Conservation (phyloP, 2,797 vertebrate genomes). For the Poecilia picta region DNA sequence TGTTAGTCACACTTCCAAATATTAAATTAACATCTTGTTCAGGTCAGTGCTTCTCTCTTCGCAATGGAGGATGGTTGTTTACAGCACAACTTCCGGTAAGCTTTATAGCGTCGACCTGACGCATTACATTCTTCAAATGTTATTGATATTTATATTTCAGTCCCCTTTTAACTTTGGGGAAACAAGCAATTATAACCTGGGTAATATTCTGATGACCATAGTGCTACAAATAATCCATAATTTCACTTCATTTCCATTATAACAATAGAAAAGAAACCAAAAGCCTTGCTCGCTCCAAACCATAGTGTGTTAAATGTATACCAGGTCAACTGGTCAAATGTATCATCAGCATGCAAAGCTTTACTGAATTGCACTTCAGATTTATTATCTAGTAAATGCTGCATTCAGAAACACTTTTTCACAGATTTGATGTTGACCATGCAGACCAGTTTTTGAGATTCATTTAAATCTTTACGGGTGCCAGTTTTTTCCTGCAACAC, state of each 20-base stretch:
- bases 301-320: not conserved
- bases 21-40: too few relatives aligned
- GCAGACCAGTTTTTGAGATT: not conserved
- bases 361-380: not conserved
- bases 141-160: not conserved
- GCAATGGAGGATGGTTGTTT: too few relatives aligned
- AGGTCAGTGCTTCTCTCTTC: too few relatives aligned
- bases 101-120: too few relatives aligned
- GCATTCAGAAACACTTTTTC: not conserved
- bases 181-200: not conserved
- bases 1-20: too few relatives aligned
- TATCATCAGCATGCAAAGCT: not conserved
- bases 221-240: not conserved
- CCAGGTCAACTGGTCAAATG: conserved; percentile 6
- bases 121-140: too few relatives aligned
- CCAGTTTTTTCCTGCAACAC: not conserved
- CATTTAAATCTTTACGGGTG: not conserved
- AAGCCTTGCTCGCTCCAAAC: not conserved
- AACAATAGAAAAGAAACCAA: not conserved
- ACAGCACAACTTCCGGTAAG: too few relatives aligned
- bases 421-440: not conserved
- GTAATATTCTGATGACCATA: not conserved
- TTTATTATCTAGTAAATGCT: not conserved
- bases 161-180: not conserved
- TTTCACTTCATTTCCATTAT: not conserved